Base-by-base conservation (phyloP, 2,888 invertebrate genomes). In the Parnassius glacialis region DNA sequence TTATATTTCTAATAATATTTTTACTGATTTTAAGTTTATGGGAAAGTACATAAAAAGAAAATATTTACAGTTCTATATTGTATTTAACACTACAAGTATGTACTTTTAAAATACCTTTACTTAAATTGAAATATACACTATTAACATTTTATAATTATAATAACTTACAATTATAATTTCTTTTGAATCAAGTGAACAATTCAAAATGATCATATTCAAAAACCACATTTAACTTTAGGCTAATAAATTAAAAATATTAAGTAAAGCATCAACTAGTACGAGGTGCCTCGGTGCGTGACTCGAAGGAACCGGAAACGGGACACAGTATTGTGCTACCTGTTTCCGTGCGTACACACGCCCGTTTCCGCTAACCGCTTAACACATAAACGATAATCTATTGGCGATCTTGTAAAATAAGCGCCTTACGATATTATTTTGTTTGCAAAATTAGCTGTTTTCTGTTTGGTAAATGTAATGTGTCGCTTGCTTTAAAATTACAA, bases 281-380 rank as follows among this genome's bases (percentile, higher is more conserved):
- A 52, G 57, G 61, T 42, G 74, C 74, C 72, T 74, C 74, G 77
- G 78, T 84, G 86, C 87, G 87, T 89, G 85, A 86, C 87, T 79
- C 65, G 48, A 48, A 83, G 84, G 80, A 79, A 80, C 76, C 80
- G 80, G 81, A 80, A 78, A 73, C 72, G 75, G 74, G 73, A 72
- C 74, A 76, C 71, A 76, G 67, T 68, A 70, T 68, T 65, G 69
- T 66, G 68, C 65, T 76, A 74, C 72, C 68, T 72, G 76, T 74
- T 84, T 84, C 85, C 86, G 85, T 78, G 76, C 86, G 85, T 78
- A 76, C 76, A 75, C 74, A 65, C 68, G 72, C 80, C 80, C 80
- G 81, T 74, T 71, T 72, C 70, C 76, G 76, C 76, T 70, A 65
- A 65, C 70, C 74, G 71, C 73, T 72, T 74, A 68, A 57, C 66